These are phyloP conservation scores for Hippasteria phrygiana DNA, from an alignment of 53 echinoderm and acorn worm genomes.

Conservation along the genomic window DNA sequence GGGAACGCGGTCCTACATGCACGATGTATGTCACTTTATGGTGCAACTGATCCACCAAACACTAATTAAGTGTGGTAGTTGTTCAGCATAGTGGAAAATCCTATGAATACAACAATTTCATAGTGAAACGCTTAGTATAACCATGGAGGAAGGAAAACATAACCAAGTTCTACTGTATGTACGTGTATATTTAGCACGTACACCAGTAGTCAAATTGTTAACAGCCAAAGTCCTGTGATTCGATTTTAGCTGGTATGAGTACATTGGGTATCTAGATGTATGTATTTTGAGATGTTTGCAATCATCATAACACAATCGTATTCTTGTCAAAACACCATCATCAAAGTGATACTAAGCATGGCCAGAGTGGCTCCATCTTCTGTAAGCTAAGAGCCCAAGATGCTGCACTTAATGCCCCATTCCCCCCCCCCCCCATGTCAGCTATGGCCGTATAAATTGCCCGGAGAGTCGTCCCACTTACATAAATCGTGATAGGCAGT, in stretches of 20 bases:
- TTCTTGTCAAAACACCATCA: neutral
- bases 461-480: constrained; percentile 28
- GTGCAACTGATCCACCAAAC: no score
- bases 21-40: no score
- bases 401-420: neutral
- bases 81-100: no score
- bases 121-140: no score
- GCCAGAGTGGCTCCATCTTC: neutral
- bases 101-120: no score
- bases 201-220: neutral
- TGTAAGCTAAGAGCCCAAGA: neutral
- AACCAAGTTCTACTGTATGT: neutral
- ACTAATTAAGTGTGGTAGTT: no score
- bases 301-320: neutral
- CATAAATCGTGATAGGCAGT: constrained; percentile 40
- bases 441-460: neutral
- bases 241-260: neutral
- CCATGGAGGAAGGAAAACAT: neutral
- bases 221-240: no score
- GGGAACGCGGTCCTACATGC: no score
- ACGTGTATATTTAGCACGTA: neutral
- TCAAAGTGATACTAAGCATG: neutral
- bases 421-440: neutral
- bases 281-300: neutral
- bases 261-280: neutral